Evolutionary conservation across 2,888 invertebrate species (phyloP).

Genomic region (Ypsolopha sequella): DNA sequence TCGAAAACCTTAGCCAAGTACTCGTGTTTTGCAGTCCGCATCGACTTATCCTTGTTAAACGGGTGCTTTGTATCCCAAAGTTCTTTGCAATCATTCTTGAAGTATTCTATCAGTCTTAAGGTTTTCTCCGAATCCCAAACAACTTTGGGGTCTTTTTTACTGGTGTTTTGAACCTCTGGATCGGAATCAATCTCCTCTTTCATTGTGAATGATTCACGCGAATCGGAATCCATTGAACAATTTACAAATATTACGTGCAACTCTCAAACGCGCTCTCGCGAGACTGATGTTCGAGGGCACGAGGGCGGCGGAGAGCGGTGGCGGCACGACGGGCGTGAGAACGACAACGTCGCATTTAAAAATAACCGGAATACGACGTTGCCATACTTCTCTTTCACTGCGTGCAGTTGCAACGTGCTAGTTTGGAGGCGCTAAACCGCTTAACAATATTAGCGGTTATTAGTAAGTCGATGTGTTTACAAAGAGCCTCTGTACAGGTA

Average conservation of each 20-base stretch:
- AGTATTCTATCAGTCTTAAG: constrained; percentile 37
- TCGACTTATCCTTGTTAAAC: constrained; percentile 32
- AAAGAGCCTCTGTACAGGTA: constrained; percentile 1
- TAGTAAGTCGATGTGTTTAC: constrained; percentile 16
- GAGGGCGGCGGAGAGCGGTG: constrained; percentile 47
- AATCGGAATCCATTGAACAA: constrained; percentile 42
- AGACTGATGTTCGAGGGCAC: constrained; percentile 43
- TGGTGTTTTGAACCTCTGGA: constrained; percentile 17
- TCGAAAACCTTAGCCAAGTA: constrained; percentile 43
- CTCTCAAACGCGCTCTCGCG: constrained; percentile 51
- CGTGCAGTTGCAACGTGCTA: constrained; percentile 21
- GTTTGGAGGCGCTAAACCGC: constrained; percentile 21
- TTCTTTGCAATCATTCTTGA: constrained; percentile 48
- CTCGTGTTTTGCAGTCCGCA: constrained; percentile 36
- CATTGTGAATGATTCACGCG: constrained; percentile 35
- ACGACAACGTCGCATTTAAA: constrained; percentile 2
- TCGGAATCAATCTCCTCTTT: constrained; percentile 47
- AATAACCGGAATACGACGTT: neutral
- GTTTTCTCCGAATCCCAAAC: constrained; percentile 49
- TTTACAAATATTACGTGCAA: constrained; percentile 22
- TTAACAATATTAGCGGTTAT: constrained; percentile 39
- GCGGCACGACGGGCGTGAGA: constrained; percentile 20
- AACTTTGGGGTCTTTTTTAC: constrained; percentile 21
- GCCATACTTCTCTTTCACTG: neutral
- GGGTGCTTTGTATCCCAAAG: constrained; percentile 50